Evolutionary conservation across 2,797 vertebrate species (phyloP), one percentile per base, ranked within the genome.

Genomic region (Propithecus perrieri): DNA sequence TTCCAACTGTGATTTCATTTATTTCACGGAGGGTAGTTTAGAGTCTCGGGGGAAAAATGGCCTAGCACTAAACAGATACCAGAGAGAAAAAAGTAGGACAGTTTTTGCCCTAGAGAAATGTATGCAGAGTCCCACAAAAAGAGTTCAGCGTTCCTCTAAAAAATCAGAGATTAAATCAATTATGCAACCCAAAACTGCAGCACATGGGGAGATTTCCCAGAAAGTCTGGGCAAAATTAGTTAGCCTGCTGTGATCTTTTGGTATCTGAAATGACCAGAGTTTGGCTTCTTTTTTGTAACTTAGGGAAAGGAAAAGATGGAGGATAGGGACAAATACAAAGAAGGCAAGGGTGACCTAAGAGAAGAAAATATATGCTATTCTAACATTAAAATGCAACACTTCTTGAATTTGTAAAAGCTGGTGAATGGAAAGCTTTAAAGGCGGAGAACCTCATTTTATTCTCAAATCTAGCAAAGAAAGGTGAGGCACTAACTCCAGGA

Each of bases 91-190:
- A 99, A 98, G 98, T 98, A 99, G 99, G 98, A 98, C 98, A 98
- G 97, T 93, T 98, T 98, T 98, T 98, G 98, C 98, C 99, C 98
- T 98, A 98, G 96, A 98, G 99, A 99, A 98, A 99, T 98, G 81
- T 98, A 98, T 98, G 97, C 24, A 57, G 98, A 98, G 98, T 98
- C 98, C 98, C 98, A 98, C 97, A 98, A 98, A 98, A 97, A 98
- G 98, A 98, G 98, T 98, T 98, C 98, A 98, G 89, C 76, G n/a
- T 98, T 98, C 97, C 98, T 99, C 98, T 98, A 98, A 98, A 98
- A 98, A 98, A 98, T 98, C 97, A 98, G 98, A 99, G 98, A 99
- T 99, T 98, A 99, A 99, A 99, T 99, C 99, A 99, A 99, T 99
- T 99, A 99, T 98, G 98, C 98, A 98, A 98, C 98, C 97, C 98